Conservation (phyloP, 1,140 invertebrate genomes). For the Coptotermes formosanus region DNA sequence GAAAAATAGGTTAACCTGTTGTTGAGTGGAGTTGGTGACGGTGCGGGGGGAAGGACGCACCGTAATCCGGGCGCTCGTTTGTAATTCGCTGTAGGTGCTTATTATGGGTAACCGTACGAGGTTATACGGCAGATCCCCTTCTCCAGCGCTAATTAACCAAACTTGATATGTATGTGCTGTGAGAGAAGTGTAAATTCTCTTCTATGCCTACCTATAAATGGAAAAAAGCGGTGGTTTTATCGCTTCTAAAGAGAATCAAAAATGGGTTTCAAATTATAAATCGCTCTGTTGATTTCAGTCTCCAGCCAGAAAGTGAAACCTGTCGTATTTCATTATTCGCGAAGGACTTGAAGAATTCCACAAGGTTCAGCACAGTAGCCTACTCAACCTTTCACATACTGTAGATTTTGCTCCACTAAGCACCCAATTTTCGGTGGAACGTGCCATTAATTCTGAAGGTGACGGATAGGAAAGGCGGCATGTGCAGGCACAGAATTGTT, state of each 20-base stretch:
- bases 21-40: background rate
- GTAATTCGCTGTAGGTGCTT: background rate
- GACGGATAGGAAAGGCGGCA: too few species aligned
- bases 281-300: too few species aligned
- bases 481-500: too few species aligned
- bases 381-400: too few species aligned
- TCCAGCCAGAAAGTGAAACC: too few species aligned
- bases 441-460: too few species aligned
- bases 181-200: background rate
- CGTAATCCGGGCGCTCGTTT: background rate
- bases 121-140: background rate
- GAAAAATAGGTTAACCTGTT: background rate
- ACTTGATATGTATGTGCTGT: background rate
- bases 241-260: background rate
- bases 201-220: background rate
- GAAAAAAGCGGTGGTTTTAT: background rate
- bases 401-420: too few species aligned
- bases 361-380: too few species aligned
- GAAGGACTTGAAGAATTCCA: too few species aligned
- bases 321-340: too few species aligned
- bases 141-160: background rate
- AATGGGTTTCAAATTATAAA: too few species aligned
- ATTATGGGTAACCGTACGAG: background rate
- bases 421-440: too few species aligned
- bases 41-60: background rate